These are phyloP conservation scores for Enoplosus armatus DNA, from an alignment of 2,797 vertebrate species.

Conservation along the genomic window DNA sequence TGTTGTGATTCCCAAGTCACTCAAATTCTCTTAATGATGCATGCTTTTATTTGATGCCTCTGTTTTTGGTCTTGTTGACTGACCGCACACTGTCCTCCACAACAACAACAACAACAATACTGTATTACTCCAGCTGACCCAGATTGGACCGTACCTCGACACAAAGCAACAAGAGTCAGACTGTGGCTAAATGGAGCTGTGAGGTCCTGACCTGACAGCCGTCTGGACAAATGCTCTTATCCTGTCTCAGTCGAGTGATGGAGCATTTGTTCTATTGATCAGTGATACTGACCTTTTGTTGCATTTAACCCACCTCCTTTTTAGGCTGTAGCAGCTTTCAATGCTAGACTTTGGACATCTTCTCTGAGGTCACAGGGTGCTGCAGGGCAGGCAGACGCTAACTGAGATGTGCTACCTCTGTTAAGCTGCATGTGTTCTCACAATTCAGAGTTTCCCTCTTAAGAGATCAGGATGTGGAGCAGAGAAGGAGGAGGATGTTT, in stretches of 20 bases:
- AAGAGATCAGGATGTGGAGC: slow-evolving; percentile 57
- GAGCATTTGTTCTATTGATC: slow-evolving; percentile 59
- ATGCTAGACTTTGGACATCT: slow-evolving; percentile 1
- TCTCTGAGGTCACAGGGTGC: slow-evolving; percentile 5
- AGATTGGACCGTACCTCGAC: not conserved
- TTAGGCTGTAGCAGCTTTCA: not conserved
- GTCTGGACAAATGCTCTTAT: slow-evolving; percentile 49
- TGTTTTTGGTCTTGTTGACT: slow-evolving; percentile 20
- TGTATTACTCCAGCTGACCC: slow-evolving; percentile 42
- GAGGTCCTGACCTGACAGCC: slow-evolving; percentile 54
- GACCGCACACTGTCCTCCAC: slow-evolving; percentile 15
- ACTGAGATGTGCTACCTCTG: slow-evolving; percentile 4
- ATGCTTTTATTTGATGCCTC: not conserved
- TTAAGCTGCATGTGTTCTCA: slow-evolving; percentile 23
- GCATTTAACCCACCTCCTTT: not conserved
- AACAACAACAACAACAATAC: slow-evolving; percentile 20
- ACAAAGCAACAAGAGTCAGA: slow-evolving; percentile 20
- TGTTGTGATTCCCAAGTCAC: too few species aligned
- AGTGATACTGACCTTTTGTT: slow-evolving; percentile 43
- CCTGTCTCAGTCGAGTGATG: slow-evolving; percentile 45
- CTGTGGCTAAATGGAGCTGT: slow-evolving; percentile 45
- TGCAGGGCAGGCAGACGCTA: slow-evolving; percentile 2
- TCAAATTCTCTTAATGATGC: not conserved
- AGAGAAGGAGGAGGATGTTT: slow-evolving; percentile 62
- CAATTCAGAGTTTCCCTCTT: slow-evolving; percentile 31